Evolutionary conservation across 2,797 vertebrate genomes (phyloP), one percentile per base, ranked within the genome.

Genomic region (Amazonetta brasiliensis): DNA sequence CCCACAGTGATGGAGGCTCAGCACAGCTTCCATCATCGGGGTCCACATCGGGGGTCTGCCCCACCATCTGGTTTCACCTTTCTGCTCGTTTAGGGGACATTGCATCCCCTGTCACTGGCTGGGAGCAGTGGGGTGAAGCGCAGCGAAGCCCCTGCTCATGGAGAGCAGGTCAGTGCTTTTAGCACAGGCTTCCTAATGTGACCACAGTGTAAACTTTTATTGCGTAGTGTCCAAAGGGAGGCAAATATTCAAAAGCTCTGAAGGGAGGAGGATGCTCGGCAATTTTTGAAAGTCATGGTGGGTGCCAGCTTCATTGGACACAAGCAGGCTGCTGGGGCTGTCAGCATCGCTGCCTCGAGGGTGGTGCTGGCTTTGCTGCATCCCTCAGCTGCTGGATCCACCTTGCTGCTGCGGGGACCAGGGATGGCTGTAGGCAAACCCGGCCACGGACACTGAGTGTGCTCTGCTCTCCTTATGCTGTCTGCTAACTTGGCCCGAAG

Each of bases 201-300:
- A 37, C 17, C 14, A 1, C 9, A 0, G 1, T 5, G 6, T 46
- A 25, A 25, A 8, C 23, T 59, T 72, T 7, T 44, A 4, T 6
- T 20, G 20, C 20, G 20, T 37, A 2, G 1, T 7, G 20, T 25
- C 62, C 23, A 25, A 8, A 1, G 0, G 46, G n/a, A 62, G 39
- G 22, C 60, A 46, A 13, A 21, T 46, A 7, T 7, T n/a, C 9
- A 56, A 90, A 58, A 46, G 58, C 30, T 81, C 75, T 39, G 79
- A 71, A 69, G 56, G 12, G 37, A 50, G 31, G n/a, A 63, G 50
- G n/a, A 8, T 19, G 25, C 18, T 87, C 0, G 0, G 41, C n/a
- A 52, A 3, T 14, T 50, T 59, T 31, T 58, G 20, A 74, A 78
- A 54, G 33, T n/a, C 55, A 10, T 5, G 7, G 1, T 20, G n/a